Base-by-base conservation (phyloP, 2,888 invertebrate species). In the Leptopilina drosophilae region DNA sequence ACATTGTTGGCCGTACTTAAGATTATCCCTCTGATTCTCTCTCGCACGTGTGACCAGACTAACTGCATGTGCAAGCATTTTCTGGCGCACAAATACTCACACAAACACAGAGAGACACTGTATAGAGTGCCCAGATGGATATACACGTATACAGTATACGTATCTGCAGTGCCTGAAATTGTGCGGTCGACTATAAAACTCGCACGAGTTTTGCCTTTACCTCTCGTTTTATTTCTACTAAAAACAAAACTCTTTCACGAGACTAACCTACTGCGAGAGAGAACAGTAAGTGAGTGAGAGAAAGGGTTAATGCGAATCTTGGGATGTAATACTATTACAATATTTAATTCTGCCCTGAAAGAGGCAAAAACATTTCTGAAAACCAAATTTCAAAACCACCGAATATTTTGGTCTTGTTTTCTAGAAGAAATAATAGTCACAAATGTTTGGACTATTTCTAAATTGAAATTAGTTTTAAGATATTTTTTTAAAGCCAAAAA, bases 161-260 rank as follows among this genome's bases (percentile, higher is more conserved):
- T 73, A 56, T 73, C 53, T n/a, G 69, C 69, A 73, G 33, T n/a
- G 53, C 69, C 69, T 53, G 26, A 56, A 73, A 69, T 26, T 53
- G 56, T 73, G 69, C 69, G 26, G 69, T n/a, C 14, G 33, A 49
- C 49, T 49, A 69, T 69, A 53, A 69, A 69, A 49, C 49, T 69
- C 14, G 53, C 49, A 8, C 53, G 69, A 73, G 69, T 73, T 53
- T 73, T 26, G 53, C 56, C 6, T 77, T 77, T 67, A 56, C 65
- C 40, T 77, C 80, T 78, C 64, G 78, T 82, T 81, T 81, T 81
- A 82, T 81, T 83, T 82, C 69, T 78, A 79, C 82, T 78, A 81
- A 78, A 82, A 83, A 83, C 33, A 12, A 73, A 73, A 73, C 26
- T 46, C 12, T 20, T 69, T 49, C 49, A 7, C 20, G 5, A 33